Conservation (phyloP, 1,140 invertebrate genomes). For the Micrasema longulum region DNA sequence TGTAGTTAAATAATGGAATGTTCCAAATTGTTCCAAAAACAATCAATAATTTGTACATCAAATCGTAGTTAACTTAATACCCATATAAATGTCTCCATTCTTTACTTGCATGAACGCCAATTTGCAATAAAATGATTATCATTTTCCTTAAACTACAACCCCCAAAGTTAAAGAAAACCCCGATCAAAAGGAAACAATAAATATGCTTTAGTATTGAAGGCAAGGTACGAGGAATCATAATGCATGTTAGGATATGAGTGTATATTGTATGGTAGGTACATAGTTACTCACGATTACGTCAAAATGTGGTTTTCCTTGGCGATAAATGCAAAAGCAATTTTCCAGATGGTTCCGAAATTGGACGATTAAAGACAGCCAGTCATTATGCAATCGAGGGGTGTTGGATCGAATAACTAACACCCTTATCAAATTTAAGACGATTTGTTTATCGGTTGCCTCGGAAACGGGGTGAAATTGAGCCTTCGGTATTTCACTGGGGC, state of each 20-base stretch:
- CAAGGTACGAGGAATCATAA: not conserved
- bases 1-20: no score
- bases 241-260: not conserved
- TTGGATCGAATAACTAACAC: conserved; percentile 16
- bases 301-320: not conserved
- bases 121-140: not conserved
- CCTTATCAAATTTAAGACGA: conserved; percentile 2
- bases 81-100: not conserved
- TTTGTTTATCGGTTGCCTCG: conserved; percentile 20
- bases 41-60: conserved; percentile 5
- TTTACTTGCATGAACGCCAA: not conserved
- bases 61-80: not conserved
- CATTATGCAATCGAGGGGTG: conserved; percentile 31
- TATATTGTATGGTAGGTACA: not conserved
- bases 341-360: conserved; percentile 22
- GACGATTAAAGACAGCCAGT: conserved; percentile 19
- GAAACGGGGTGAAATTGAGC: not conserved
- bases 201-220: no score
- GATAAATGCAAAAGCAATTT: conserved; percentile 3
- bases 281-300: not conserved
- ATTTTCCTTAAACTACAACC: no score
- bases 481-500: not conserved
- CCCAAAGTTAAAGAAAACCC: no score
- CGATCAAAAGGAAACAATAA: no score
- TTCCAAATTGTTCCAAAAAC: not conserved